Percentiles rank a stretch among this genome's conserved stretches.
Conservation (phyloP, 2,797 vertebrate genomes). For the Adelosebastes latens region DNA sequence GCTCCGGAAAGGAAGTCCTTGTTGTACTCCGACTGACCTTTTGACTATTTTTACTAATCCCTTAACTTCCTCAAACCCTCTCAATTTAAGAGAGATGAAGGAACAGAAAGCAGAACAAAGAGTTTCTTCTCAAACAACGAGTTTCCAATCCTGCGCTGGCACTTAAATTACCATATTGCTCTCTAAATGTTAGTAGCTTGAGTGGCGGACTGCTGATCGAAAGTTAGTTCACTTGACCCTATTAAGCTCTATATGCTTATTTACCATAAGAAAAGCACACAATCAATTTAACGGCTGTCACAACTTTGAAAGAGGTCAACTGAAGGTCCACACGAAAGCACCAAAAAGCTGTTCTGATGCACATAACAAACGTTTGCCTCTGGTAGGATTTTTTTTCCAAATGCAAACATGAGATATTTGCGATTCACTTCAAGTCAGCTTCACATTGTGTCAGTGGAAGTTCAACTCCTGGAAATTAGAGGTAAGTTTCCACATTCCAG, state of each 20-base stretch:
- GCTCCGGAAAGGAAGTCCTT: conserved; percentile 36
- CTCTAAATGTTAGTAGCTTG: conserved; percentile 24
- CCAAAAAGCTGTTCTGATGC: background rate
- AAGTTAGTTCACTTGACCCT: conserved; percentile 12
- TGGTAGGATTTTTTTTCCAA: background rate
- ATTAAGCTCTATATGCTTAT: background rate
- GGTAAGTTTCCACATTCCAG: conserved; percentile 49
- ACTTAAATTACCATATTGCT: conserved; percentile 24
- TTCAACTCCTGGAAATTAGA: conserved; percentile 55
- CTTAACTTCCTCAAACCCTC: conserved; percentile 44
- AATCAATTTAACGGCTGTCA: conserved; percentile 9
- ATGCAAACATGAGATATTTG: conserved; percentile 17
- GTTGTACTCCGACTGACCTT: conserved; percentile 29
- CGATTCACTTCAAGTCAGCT: conserved; percentile 2
- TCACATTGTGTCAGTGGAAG: conserved; percentile 43
- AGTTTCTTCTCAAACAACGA: conserved; percentile 19
- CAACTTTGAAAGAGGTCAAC: conserved; percentile 17
- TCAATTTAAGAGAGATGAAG: conserved; percentile 12
- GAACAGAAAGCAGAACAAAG: conserved; percentile 29
- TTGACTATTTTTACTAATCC: conserved; percentile 49
- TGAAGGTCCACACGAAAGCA: background rate
- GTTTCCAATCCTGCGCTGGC: background rate
- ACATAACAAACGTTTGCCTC: conserved; percentile 5
- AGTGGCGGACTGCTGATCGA: background rate
- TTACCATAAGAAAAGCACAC: conserved; percentile 2